Conservation (phyloP, 2,888 invertebrate species). For the Oligia strigilis region DNA sequence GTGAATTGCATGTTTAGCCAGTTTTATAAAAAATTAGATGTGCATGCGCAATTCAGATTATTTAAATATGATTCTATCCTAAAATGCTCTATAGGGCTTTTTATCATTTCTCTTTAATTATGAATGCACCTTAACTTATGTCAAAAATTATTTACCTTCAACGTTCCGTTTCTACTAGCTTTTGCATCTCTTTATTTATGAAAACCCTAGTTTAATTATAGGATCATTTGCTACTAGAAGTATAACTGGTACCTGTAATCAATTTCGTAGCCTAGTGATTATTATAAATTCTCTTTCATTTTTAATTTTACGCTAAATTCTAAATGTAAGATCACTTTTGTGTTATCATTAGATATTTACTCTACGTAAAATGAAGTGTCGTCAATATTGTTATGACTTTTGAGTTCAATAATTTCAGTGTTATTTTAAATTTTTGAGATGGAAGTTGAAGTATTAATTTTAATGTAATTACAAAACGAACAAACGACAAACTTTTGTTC, state of each 20-base stretch:
- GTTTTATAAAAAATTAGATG: rapidly evolving
- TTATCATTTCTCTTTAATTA: neutral
- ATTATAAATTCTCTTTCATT: neutral
- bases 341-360: neutral
- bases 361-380: slow-evolving; percentile 25
- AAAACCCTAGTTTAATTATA: neutral
- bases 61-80: neutral
- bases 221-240: neutral
- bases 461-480: slow-evolving; percentile 36
- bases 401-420: slow-evolving; percentile 14
- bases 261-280: rapidly evolving
- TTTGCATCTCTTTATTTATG: neutral
- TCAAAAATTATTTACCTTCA: slow-evolving; percentile 51
- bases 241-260: neutral
- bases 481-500: neutral
- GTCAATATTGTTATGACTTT: slow-evolving; percentile 56
- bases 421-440: slow-evolving; percentile 48
- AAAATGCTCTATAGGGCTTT: neutral
- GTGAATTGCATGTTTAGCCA: neutral
- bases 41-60: neutral
- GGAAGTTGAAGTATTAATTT: slow-evolving; percentile 22
- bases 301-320: neutral
- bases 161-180: slow-evolving; percentile 38
- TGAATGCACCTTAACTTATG: slow-evolving; percentile 56
- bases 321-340: neutral